phyloP scores from a whole-genome alignment of 2,888 invertebrate species.

The Eubasilissa splendida region DNA sequence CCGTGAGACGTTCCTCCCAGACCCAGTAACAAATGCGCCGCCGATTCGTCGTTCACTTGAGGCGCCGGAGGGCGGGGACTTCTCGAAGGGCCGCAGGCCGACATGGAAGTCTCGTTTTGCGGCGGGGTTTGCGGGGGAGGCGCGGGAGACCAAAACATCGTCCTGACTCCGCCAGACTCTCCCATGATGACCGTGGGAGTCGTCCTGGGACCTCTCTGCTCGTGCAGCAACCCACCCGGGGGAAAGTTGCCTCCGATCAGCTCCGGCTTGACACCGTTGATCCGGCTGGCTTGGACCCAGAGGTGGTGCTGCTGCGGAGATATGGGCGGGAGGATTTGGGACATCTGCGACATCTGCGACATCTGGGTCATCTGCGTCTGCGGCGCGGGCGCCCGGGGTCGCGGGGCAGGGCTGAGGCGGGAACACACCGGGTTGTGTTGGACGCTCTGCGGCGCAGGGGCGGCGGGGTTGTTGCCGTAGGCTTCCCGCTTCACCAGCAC shows the following conservation, averaged over 20 bases:
- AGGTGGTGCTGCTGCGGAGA: slow-evolving; percentile 60
- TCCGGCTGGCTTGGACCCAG: slow-evolving; percentile 77
- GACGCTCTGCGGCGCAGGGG: slow-evolving; percentile 58
- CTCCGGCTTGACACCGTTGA: slow-evolving; percentile 88
- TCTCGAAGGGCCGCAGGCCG: slow-evolving; percentile 67
- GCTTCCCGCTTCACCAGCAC: slow-evolving; percentile 49
- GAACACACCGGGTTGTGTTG: slow-evolving; percentile 58
- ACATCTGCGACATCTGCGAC: slow-evolving; percentile 66
- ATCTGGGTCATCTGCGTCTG: slow-evolving; percentile 64
- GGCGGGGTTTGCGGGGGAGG: slow-evolving; percentile 73
- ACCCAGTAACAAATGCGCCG: slow-evolving; percentile 81
- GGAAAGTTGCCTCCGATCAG: slow-evolving; percentile 79
- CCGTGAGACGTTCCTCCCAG: slow-evolving; percentile 79
- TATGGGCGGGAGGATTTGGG: slow-evolving; percentile 60
- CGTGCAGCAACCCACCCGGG: slow-evolving; percentile 66
- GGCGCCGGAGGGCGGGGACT: slow-evolving; percentile 64
- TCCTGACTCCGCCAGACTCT: slow-evolving; percentile 89
- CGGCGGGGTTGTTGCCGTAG: background rate
- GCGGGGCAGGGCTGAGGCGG: slow-evolving; percentile 59
- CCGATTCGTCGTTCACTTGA: slow-evolving; percentile 71
- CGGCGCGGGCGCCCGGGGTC: slow-evolving; percentile 65
- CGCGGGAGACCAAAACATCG: slow-evolving; percentile 79
- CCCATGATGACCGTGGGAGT: slow-evolving; percentile 95
- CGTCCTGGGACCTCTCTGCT: slow-evolving; percentile 69
- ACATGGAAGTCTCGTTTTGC: slow-evolving; percentile 68